phyloP scores from a whole-genome alignment of 2,797 vertebrate species.

The Podarcis lilfordi region DNA sequence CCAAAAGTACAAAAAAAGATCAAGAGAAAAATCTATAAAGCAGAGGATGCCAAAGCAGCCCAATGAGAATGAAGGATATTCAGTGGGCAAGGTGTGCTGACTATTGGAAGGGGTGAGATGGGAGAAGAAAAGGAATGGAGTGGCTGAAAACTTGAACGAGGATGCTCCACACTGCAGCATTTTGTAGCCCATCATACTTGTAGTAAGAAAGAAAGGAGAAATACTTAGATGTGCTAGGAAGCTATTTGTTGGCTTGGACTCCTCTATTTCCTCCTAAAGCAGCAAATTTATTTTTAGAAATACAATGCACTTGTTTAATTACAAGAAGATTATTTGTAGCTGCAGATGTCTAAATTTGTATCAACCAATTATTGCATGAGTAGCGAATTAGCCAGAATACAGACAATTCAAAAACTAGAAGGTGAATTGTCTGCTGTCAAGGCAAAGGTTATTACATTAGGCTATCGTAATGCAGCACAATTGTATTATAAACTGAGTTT shows the following conservation, averaged over 20 bases:
- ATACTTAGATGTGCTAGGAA: neutral
- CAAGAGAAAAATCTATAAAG: neutral
- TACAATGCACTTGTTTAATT: slow-evolving; percentile 19
- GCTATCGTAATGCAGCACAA: slow-evolving; percentile 54
- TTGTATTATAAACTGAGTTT: slow-evolving; percentile 61
- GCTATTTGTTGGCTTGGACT: neutral
- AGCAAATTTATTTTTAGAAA: slow-evolving; percentile 21
- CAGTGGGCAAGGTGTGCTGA: neutral
- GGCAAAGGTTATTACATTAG: slow-evolving; percentile 40
- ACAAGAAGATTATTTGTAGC: neutral
- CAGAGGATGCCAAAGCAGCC: no score
- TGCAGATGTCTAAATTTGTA: slow-evolving; percentile 2
- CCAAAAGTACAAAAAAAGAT: neutral
- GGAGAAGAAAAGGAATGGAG: neutral
- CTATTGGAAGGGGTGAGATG: no score
- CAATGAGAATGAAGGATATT: neutral
- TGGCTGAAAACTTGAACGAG: neutral
- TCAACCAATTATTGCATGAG: neutral
- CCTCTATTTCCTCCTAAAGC: slow-evolving; percentile 2
- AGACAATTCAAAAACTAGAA: slow-evolving; percentile 15
- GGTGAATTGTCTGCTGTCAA: slow-evolving; percentile 34
- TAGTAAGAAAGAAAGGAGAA: neutral
- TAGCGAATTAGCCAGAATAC: slow-evolving; percentile 1
- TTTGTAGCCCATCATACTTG: neutral
- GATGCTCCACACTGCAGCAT: no score